A percentile compares a stretch with the other conserved stretches of the same genome.
phyloP scores from a whole-genome alignment of 1,140 invertebrate species.

The Zaprionus lachaisei region DNA sequence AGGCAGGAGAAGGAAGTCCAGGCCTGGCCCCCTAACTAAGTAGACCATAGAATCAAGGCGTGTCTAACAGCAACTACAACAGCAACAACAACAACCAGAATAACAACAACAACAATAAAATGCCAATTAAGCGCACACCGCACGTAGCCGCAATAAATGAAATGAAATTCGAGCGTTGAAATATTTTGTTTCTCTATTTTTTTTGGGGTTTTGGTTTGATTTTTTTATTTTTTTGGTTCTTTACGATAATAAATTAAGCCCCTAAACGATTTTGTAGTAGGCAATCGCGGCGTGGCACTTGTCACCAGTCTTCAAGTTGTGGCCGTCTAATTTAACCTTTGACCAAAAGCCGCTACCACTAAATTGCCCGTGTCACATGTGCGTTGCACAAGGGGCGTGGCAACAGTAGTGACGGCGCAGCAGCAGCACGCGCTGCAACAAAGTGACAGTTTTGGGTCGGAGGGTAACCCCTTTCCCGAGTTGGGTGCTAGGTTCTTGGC shows the following conservation, averaged over 20 bases:
- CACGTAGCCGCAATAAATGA: conserved; percentile 64
- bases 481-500: conserved; percentile 28
- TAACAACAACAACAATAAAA: conserved; percentile 37
- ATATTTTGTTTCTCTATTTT: conserved; percentile 36
- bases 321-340: conserved; percentile 76
- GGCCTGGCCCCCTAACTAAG: conserved; percentile 24
- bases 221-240: conserved; percentile 22
- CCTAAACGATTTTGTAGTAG: conserved; percentile 63
- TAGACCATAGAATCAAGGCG: conserved; percentile 62
- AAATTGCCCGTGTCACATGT: conserved; percentile 50
- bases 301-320: conserved; percentile 55
- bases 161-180: conserved; percentile 60
- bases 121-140: conserved; percentile 69
- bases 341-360: conserved; percentile 76
- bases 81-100: conserved; percentile 33
- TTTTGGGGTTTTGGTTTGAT: conserved; percentile 31
- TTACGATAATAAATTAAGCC: conserved; percentile 71
- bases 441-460: conserved; percentile 16
- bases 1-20: conserved; percentile 52
- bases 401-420: conserved; percentile 26
- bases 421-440: conserved; percentile 61
- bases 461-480: too few species aligned
- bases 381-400: conserved; percentile 54
- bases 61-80: conserved; percentile 44
- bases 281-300: conserved; percentile 66